phyloP scores from a whole-genome alignment of 2,113 vertebrate species.

The Trichechus manatus region DNA sequence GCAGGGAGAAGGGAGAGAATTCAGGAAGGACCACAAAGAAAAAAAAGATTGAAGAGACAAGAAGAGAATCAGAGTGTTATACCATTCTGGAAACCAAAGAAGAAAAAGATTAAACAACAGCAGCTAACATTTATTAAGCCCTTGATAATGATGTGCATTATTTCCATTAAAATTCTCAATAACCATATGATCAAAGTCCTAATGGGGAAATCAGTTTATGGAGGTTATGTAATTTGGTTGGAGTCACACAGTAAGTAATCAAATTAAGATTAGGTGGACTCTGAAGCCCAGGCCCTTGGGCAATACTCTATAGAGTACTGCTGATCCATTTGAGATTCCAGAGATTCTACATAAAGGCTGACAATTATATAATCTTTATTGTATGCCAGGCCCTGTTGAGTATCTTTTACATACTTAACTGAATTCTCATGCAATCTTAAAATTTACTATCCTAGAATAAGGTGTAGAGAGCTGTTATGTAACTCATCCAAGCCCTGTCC shows the following conservation, averaged over 20 bases:
- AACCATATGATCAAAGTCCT: not conserved
- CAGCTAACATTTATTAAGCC: not conserved
- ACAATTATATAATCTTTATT: not conserved
- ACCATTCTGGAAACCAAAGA: not conserved
- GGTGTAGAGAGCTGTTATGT: not conserved
- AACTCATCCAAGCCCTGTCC: not conserved
- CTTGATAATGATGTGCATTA: not conserved
- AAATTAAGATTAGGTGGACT: not conserved
- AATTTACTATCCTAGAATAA: not conserved
- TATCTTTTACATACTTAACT: not conserved
- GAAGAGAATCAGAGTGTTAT: not conserved
- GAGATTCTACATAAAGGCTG: not conserved
- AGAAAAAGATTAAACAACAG: not conserved
- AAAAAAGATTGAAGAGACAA: not conserved
- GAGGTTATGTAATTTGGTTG: not conserved
- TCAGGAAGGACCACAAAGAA: not conserved
- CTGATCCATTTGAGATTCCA: not conserved
- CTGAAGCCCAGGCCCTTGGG: not conserved
- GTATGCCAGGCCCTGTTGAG: not conserved
- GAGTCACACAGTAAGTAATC: not conserved
- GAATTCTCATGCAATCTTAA: not conserved
- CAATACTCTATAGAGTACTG: not conserved
- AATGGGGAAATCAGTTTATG: not conserved
- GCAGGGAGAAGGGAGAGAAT: not conserved
- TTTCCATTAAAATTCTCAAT: slow-evolving; percentile 18